Base-by-base conservation (phyloP, 2,113 vertebrate genomes). In the Pterocles orientalis region DNA sequence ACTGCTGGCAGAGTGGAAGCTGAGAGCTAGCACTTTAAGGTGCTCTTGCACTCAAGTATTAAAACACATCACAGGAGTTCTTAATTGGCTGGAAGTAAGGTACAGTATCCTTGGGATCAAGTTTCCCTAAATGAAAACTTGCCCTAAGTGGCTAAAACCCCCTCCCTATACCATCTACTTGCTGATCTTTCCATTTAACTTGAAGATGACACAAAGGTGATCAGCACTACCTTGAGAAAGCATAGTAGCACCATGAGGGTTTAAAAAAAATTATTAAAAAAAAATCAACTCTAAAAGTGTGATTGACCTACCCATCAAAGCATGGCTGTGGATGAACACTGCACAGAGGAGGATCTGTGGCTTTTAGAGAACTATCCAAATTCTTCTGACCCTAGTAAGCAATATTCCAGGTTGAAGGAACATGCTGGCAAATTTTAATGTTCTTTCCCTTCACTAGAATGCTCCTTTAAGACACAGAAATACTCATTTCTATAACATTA, bases 381-480 rank as follows among this genome's bases (percentile, higher is more conserved):
- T 92, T 90, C 66, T 92, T 90, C 75, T 0, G 0, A 68, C 39
- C 56, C 39, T 75, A 84, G 33, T 83, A 84, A 81, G 88, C 75
- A 86, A 70, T 62, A 92, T 56, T 83, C 56, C 68, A 64, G 7
- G 24, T 51, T 77, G 60, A 94, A 89, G 62, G 31, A 93, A 92
- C 10, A 39, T 45, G n/a, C 41, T 73, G n/a, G 9, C 7, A 73
- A 79, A 72, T 86, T n/a, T 82, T 82, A 47, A 34, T 33, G 36
- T 50, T 56, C 50, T 87, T 88, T 57, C 45, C 39, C 21, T 90
- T 90, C 54, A 53, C 69, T 61, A 90, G n/a, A 80, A 84, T 54
- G 28, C 29, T 92, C 41, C 50, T 84, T 70, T 72, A 62, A n/a
- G 28, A 78, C 62, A 86, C n/a, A 91, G 68, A 96, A 90, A 90